Evolutionary conservation across 2,888 invertebrate genomes (phyloP), one percentile per base, ranked within the genome.

Genomic region (Lochmaea crataegi): DNA sequence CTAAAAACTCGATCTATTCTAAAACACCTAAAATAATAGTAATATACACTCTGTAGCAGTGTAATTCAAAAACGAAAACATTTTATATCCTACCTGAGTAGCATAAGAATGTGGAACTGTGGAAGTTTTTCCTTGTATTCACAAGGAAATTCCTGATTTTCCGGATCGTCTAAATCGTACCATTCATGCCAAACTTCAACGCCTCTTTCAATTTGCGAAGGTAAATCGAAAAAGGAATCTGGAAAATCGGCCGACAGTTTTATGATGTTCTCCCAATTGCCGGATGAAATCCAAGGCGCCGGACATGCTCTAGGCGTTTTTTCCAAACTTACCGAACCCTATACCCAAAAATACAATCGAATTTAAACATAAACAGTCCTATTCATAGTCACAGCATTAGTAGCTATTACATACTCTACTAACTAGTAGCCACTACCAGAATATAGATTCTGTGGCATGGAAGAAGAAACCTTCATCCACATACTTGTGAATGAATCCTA

Each of bases 1-100:
- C 94, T 90, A 87, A 94, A 96, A 69, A 97, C 93, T 75, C 97
- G 90, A 87, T 97, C 97, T 18, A 96, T 91, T 32, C 97, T 91
- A 89, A 97, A 96, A 85, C 97, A 97, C 18, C 97, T 69, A 32
- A 16, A 22, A 65, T 14, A 63, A 42, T 10, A 32, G 6, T 22
- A 22, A 22, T 22, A 7, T 26, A 2, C 3, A 32, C 32, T 32
- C 7, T 32, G 7, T 1, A 32, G 32, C 32, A 6, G 7, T 32
- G 7, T 32, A 32, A 32, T 32, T 32, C 32, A 5, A 5, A 32
- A 32, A 32, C 3, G 32, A 32, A 32, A 32, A 1, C 1, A 6
- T 32, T 32, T 32, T 45, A 11, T 10, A 18, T 1, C 26, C 12
- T 18, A 57, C 70, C 70, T 70, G 67, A 97, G 87, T 72, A 97